Percentiles rank a stretch among this genome's conserved stretches.
These are phyloP conservation scores for Chamaetylas fuelleborni DNA, from an alignment of 2,113 vertebrate genomes.

Conservation along the genomic window DNA sequence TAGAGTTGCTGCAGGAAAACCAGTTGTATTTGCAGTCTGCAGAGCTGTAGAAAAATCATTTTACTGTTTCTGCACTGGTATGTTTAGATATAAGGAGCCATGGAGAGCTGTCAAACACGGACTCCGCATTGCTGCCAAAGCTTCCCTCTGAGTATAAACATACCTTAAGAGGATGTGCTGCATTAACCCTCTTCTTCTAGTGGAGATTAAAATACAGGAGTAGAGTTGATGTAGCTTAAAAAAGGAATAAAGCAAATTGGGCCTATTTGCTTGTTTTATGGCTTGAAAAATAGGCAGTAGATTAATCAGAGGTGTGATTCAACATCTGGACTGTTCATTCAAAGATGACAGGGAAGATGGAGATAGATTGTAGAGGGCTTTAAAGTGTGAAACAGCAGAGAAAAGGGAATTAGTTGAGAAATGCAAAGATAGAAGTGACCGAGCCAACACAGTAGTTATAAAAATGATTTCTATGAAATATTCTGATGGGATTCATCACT, in stretches of 20 bases:
- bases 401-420: not conserved
- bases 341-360: not conserved
- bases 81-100: not conserved
- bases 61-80: not conserved
- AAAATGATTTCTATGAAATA: not conserved
- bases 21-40: not conserved
- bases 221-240: not conserved
- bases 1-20: not conserved
- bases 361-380: not conserved
- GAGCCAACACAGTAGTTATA: not conserved
- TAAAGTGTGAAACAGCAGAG: not conserved
- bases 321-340: not conserved
- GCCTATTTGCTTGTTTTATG: constrained; percentile 11
- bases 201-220: not conserved
- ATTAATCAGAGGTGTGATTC: not conserved
- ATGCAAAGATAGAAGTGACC: not conserved
- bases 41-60: not conserved
- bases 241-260: not conserved
- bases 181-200: not conserved
- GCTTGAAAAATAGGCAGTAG: not conserved
- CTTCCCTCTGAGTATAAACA: not conserved
- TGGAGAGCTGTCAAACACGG: not conserved
- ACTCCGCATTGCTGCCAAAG: not conserved
- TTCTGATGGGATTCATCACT: not conserved
- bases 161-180: not conserved